These are phyloP conservation scores for Hippocampus mohnikei DNA, from an alignment of 2,113 vertebrate species.

Conservation along the genomic window DNA sequence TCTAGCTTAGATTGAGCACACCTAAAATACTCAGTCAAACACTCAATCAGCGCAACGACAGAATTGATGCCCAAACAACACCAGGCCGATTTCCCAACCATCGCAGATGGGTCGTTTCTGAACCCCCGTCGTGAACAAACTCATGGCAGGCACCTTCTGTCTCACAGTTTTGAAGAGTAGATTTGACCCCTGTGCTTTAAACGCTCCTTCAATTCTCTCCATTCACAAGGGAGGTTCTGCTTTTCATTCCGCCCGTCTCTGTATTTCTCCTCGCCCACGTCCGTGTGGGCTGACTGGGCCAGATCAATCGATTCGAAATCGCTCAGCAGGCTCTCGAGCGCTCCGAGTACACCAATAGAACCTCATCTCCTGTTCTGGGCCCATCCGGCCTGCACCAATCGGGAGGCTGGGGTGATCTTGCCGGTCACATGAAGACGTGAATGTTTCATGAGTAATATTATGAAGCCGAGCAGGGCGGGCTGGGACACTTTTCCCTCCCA, in stretches of 20 bases:
- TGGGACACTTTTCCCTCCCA: conserved; percentile 50
- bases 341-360: conserved; percentile 59
- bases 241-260: neutral
- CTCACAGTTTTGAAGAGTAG: too few species aligned
- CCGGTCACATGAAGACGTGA: conserved; percentile 61
- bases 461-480: conserved; percentile 36
- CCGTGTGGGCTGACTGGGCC: conserved; percentile 47
- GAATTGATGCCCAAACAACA: too few species aligned
- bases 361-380: conserved; percentile 68
- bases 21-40: too few species aligned
- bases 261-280: conserved; percentile 42
- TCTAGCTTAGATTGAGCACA: too few species aligned
- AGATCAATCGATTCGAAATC: conserved; percentile 56
- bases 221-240: neutral
- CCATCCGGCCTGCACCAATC: conserved; percentile 69
- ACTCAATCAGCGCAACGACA: too few species aligned
- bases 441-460: conserved; percentile 73
- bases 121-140: too few species aligned
- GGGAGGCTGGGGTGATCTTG: conserved; percentile 43
- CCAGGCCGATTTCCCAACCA: too few species aligned
- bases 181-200: neutral
- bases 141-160: too few species aligned
- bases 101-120: too few species aligned
- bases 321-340: conserved; percentile 35
- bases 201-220: neutral